A percentile compares a stretch with the other conserved stretches of the same genome.
Conservation (phyloP, 2,888 invertebrate genomes). For the Eupithecia insigniata region DNA sequence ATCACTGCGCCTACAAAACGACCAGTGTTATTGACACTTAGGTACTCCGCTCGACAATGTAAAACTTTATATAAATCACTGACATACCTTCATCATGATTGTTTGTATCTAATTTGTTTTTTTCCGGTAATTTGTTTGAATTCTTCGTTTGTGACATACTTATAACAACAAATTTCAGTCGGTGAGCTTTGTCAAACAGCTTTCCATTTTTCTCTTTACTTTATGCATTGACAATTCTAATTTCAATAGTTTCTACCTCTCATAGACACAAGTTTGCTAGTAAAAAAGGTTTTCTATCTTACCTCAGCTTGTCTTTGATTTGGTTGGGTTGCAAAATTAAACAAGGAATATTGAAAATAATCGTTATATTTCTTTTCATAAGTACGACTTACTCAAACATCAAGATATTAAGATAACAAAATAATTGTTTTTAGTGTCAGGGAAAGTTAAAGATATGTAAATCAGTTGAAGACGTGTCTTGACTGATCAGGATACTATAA, state of each 20-base stretch:
- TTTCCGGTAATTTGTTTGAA: constrained; percentile 73
- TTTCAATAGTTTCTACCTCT: constrained; percentile 57
- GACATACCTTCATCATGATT: constrained; percentile 67
- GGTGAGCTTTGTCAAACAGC: constrained; percentile 77
- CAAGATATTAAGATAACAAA: constrained; percentile 59
- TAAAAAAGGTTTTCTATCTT: constrained; percentile 19
- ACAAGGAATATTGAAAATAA: constrained; percentile 66
- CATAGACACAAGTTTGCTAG: constrained; percentile 6
- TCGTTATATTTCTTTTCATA: constrained; percentile 70
- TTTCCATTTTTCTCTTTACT: constrained; percentile 73
- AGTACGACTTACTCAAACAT: constrained; percentile 68
- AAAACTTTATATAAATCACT: constrained; percentile 8
- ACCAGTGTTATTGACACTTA: constrained; percentile 22
- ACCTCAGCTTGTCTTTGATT: constrained; percentile 19
- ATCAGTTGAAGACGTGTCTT: background rate
- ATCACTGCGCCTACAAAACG: constrained; percentile 66
- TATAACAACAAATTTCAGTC: constrained; percentile 81
- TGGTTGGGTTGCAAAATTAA: constrained; percentile 46
- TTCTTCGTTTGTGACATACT: constrained; percentile 81
- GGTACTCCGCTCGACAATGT: background rate
- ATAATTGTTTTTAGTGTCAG: background rate
- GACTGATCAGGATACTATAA: background rate
- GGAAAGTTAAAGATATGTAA: background rate
- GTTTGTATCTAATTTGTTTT: constrained; percentile 64
- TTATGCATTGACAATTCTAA: constrained; percentile 68